Conservation (phyloP, 2,113 vertebrate genomes). For the Lepus timidus region DNA sequence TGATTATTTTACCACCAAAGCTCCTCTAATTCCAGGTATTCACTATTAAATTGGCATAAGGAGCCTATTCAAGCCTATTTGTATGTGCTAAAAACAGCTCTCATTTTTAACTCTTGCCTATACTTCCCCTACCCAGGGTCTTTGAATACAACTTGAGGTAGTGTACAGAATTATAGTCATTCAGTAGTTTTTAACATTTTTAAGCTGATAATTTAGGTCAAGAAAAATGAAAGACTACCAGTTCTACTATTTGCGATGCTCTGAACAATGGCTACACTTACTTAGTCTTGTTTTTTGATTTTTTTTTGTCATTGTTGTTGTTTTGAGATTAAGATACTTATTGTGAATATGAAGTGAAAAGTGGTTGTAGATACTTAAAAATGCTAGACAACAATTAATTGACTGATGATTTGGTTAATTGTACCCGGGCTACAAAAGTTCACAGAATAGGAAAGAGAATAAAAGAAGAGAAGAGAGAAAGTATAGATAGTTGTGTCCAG, state of each 20-base stretch:
- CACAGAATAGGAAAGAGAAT: not conserved
- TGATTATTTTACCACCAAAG: slow-evolving; percentile 1
- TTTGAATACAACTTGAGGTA: not conserved
- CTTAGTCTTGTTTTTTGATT: too few relatives aligned
- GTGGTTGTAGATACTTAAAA: not conserved
- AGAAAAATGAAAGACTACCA: not conserved
- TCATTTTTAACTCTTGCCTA: not conserved
- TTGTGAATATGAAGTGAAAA: not conserved
- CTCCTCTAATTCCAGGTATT: not conserved
- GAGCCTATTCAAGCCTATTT: not conserved
- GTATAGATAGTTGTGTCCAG: not conserved
- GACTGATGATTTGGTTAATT: not conserved
- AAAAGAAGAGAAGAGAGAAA: not conserved
- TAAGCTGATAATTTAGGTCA: not conserved
- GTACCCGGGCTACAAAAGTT: not conserved
- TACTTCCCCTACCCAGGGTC: not conserved
- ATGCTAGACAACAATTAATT: not conserved
- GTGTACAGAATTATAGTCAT: not conserved
- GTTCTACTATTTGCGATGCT: not conserved
- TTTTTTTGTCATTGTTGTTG: too few relatives aligned
- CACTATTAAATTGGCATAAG: not conserved
- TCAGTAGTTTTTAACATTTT: not conserved
- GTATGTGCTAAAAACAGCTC: not conserved
- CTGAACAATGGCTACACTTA: not conserved
- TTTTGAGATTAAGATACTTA: not conserved